These are phyloP conservation scores for Megalops cyprinoides DNA, from an alignment of 2,797 vertebrate species.

Conservation along the genomic window DNA sequence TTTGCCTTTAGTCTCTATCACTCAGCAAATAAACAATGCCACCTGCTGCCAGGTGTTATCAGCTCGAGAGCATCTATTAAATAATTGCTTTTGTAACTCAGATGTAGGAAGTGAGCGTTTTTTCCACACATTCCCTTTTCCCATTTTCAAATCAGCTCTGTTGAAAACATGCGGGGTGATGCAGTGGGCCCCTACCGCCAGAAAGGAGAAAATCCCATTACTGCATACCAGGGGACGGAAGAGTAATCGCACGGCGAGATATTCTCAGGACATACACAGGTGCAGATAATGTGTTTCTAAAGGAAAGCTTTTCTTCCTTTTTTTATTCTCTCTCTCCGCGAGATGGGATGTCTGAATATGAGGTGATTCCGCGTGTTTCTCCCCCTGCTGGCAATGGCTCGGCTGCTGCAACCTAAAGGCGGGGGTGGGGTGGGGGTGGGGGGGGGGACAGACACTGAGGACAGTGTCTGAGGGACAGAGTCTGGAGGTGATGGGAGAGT, in stretches of 20 bases:
- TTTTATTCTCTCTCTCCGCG: too few relatives aligned
- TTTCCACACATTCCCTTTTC: not conserved
- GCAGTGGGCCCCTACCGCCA: not conserved
- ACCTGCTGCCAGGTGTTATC: constrained; percentile 63
- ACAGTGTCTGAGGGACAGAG: too few relatives aligned
- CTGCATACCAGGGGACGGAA: constrained; percentile 39
- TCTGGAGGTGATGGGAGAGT: too few relatives aligned
- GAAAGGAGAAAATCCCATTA: constrained; percentile 38
- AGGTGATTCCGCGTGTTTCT: constrained; percentile 26
- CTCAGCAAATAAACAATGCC: constrained; percentile 69
- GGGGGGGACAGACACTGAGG: too few relatives aligned
- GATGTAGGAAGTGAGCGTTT: not conserved
- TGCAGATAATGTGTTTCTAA: constrained; percentile 15
- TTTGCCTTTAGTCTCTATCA: constrained; percentile 22
- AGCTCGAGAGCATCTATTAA: constrained; percentile 47
- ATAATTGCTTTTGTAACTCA: constrained; percentile 26
- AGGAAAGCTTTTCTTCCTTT: not conserved
- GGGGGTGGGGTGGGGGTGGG: not conserved
- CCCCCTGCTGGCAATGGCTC: not conserved
- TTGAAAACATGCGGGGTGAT: not conserved
- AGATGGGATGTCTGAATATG: not conserved
- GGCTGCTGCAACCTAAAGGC: constrained; percentile 18
- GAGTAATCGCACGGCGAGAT: constrained; percentile 37
- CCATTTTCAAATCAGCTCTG: not conserved
- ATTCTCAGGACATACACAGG: constrained; percentile 20